phyloP scores from a whole-genome alignment of 2,888 invertebrate species.

The Toxonevra muliebris region DNA sequence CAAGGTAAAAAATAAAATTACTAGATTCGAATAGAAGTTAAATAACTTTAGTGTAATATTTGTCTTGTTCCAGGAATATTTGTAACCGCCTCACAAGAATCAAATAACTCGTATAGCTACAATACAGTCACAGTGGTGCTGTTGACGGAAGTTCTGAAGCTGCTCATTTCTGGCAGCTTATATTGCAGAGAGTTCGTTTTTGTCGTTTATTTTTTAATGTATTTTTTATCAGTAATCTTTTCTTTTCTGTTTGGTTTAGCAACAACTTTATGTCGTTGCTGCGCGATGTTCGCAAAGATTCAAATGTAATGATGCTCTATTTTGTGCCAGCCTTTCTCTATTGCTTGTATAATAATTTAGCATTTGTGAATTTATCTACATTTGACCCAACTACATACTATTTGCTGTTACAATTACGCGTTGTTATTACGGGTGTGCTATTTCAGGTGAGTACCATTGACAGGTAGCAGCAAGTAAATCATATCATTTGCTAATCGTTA shows the following conservation, averaged over 20 bases:
- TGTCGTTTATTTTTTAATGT: not conserved
- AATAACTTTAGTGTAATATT: not conserved
- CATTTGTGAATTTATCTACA: slow-evolving; percentile 87
- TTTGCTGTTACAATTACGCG: slow-evolving; percentile 86
- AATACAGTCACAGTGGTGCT: slow-evolving; percentile 89
- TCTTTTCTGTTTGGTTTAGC: slow-evolving; percentile 35
- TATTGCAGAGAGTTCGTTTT: slow-evolving; percentile 76
- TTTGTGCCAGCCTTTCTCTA: slow-evolving; percentile 92
- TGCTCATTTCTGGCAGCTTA: slow-evolving; percentile 75
- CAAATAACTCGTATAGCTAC: slow-evolving; percentile 83
- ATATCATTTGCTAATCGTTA: too few species aligned
- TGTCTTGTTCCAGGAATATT: slow-evolving; percentile 78
- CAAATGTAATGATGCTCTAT: slow-evolving; percentile 78
- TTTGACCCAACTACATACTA: slow-evolving; percentile 97
- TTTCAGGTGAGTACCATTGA: slow-evolving; percentile 80
- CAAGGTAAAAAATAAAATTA: slow-evolving; percentile 75
- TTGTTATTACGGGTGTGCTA: slow-evolving; percentile 89
- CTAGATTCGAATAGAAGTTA: not conserved
- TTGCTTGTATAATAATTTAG: slow-evolving; percentile 93
- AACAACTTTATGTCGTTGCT: slow-evolving; percentile 51
- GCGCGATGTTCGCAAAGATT: slow-evolving; percentile 68
- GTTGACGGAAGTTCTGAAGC: slow-evolving; percentile 86
- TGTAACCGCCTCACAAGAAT: slow-evolving; percentile 87
- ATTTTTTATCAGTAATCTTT: not conserved
- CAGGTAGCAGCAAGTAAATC: too few species aligned